These are phyloP conservation scores for Pseudococcus jackbeardsleyi DNA, from an alignment of 2,888 invertebrate genomes.

Conservation along the genomic window DNA sequence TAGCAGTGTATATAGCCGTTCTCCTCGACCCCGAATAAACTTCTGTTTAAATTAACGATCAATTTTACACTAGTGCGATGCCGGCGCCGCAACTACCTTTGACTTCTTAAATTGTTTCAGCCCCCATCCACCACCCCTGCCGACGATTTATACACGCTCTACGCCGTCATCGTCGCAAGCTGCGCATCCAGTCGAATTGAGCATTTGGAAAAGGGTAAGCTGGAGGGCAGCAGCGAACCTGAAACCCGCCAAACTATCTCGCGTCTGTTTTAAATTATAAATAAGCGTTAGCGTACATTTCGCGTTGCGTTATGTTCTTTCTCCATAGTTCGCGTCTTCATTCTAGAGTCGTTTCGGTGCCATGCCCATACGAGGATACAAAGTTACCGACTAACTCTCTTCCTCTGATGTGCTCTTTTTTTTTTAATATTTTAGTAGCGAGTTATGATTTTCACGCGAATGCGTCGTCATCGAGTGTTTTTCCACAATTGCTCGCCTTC, in stretches of 20 bases:
- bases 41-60: constrained; percentile 39
- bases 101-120: constrained; percentile 24
- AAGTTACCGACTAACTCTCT: too few species aligned
- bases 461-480: too few species aligned
- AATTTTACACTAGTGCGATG: background rate
- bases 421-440: too few species aligned
- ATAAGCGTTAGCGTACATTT: constrained; percentile 30
- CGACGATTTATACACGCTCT: background rate
- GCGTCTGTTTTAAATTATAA: constrained; percentile 38
- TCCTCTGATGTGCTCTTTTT: too few species aligned
- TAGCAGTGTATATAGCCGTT: too few species aligned
- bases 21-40: constrained; percentile 7
- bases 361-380: too few species aligned
- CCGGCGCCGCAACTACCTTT: background rate
- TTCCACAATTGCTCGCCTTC: too few species aligned
- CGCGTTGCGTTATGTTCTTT: background rate
- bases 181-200: background rate
- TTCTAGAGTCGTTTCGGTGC: too few species aligned
- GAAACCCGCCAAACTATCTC: background rate
- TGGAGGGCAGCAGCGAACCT: background rate
- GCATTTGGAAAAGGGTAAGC: background rate
- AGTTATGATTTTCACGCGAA: too few species aligned
- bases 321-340: background rate
- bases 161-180: background rate
- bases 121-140: background rate